These are phyloP conservation scores for Acanthoscelides obtectus DNA, from an alignment of 2,888 invertebrate species.

Conservation along the genomic window DNA sequence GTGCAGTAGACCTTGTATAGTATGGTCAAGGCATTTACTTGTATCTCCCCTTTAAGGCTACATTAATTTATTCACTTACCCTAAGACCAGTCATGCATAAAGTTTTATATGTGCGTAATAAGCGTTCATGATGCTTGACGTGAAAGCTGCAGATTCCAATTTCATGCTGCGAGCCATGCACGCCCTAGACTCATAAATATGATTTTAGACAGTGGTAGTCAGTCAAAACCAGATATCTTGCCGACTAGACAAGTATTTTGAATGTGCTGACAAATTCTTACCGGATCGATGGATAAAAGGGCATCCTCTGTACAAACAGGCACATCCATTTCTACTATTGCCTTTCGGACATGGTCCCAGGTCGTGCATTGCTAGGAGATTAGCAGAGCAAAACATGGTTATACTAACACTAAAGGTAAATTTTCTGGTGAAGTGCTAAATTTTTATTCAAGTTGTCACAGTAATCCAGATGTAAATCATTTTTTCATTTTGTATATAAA, in stretches of 20 bases:
- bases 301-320: slow-evolving; percentile 53
- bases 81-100: slow-evolving; percentile 36
- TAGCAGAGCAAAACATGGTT: slow-evolving; percentile 82
- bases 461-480: too few species aligned
- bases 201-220: slow-evolving; percentile 70
- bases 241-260: slow-evolving; percentile 66
- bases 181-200: too few species aligned
- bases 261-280: slow-evolving; percentile 60
- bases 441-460: not conserved
- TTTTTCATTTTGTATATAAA: not conserved
- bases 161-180: too few species aligned
- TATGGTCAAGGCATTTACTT: too few species aligned
- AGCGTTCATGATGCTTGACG: too few species aligned
- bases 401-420: slow-evolving; percentile 67
- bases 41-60: too few species aligned
- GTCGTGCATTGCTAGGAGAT: slow-evolving; percentile 77
- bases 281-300: slow-evolving; percentile 76
- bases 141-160: too few species aligned
- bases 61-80: slow-evolving; percentile 27
- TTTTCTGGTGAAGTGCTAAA: slow-evolving; percentile 12
- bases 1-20: too few species aligned
- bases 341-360: slow-evolving; percentile 87
- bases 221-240: slow-evolving; percentile 83
- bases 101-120: too few species aligned
- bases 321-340: slow-evolving; percentile 67